These are phyloP conservation scores for Lophochroa leadbeateri DNA, from an alignment of 2,113 vertebrate species.

Conservation along the genomic window DNA sequence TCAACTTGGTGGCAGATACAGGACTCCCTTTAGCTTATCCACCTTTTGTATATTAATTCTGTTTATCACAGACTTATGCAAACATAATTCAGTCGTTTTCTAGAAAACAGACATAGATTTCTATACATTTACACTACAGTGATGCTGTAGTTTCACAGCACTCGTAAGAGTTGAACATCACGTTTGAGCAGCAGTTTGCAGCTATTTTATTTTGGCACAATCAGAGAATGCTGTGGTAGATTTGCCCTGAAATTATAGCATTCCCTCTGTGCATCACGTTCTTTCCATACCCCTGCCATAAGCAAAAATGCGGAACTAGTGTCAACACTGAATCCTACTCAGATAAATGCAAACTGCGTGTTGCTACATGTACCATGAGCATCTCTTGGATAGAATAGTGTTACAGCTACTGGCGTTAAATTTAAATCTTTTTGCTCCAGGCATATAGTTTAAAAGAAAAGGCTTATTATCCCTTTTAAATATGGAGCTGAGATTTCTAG, in stretches of 20 bases:
- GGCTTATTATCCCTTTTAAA: background rate
- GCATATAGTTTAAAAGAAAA: slow-evolving; percentile 10
- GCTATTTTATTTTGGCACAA: background rate
- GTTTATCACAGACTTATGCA: background rate
- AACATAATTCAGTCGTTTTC: background rate
- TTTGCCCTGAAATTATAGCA: background rate
- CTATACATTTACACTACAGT: accelerated
- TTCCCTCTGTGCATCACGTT: background rate
- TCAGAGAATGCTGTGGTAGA: background rate
- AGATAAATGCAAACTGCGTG: background rate
- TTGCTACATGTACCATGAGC: background rate
- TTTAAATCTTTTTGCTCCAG: background rate
- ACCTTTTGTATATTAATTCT: background rate
- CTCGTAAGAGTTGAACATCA: background rate
- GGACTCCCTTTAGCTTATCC: background rate
- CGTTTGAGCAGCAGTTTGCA: background rate
- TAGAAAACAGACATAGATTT: background rate
- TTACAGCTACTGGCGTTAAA: background rate
- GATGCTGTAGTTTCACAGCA: background rate
- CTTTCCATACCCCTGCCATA: background rate
- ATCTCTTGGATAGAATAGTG: background rate
- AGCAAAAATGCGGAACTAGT: background rate
- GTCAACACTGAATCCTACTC: accelerated
- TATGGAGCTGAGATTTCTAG: background rate
- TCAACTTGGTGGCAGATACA: background rate